phyloP scores from a whole-genome alignment of 92 coral and sea anemone genomes.

The Anthopleura xanthogrammica region DNA sequence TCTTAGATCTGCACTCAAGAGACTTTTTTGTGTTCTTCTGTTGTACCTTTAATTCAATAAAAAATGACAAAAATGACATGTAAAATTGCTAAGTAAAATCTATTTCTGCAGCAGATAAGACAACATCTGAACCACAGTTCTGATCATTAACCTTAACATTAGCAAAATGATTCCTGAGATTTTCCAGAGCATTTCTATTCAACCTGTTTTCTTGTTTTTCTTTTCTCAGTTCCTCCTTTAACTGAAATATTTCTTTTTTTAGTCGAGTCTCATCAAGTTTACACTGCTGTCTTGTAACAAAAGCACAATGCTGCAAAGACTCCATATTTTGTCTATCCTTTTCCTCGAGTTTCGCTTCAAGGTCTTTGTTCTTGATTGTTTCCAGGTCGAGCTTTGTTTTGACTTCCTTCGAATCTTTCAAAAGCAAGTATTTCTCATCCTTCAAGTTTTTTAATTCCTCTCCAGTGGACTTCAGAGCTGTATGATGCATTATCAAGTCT shows the following conservation, averaged over 20 bases:
- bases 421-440: conserved; percentile 34
- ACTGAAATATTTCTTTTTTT: conserved; percentile 44
- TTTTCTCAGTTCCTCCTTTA: conserved; percentile 47
- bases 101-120: conserved; percentile 65
- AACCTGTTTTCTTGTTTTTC: conserved; percentile 69
- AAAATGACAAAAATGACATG: too few relatives aligned
- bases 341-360: conserved; percentile 37
- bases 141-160: conserved; percentile 41
- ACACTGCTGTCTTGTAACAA: conserved; percentile 61
- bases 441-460: conserved; percentile 49
- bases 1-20: too few relatives aligned
- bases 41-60: too few relatives aligned
- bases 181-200: conserved; percentile 79
- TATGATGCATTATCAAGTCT: conserved; percentile 65
- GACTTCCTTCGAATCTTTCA: conserved; percentile 36
- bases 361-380: conserved; percentile 48
- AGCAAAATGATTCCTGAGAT: conserved; percentile 84
- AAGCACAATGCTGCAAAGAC: conserved; percentile 35
- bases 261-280: conserved; percentile 48
- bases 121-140: conserved; percentile 9
- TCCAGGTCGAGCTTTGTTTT: conserved; percentile 54
- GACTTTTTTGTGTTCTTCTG: too few relatives aligned
- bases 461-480: conserved; percentile 50
- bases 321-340: conserved; percentile 52
- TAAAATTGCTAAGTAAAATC: conserved; percentile 36